A percentile compares a stretch with the other conserved stretches of the same genome.
Evolutionary conservation across 2,888 invertebrate species (phyloP).

Genomic region (Noctua pronuba): DNA sequence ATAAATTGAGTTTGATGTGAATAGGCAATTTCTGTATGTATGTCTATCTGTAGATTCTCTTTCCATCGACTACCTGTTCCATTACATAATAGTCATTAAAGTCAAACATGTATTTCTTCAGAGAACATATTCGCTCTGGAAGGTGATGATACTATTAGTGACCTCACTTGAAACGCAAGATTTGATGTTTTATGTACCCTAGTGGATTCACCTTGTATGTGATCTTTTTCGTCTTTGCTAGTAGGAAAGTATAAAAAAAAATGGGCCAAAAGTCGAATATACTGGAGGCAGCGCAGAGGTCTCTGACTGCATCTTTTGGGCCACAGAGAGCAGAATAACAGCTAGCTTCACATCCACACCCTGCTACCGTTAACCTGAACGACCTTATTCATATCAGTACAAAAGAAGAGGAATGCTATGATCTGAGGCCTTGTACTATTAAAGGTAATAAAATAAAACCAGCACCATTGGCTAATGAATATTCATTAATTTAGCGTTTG

Average conservation of each 20-base stretch:
- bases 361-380: neutral
- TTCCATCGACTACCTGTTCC: neutral
- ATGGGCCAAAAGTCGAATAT: neutral
- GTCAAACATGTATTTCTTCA: neutral
- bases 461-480: constrained; percentile 35
- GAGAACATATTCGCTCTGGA: neutral
- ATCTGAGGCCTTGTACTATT: constrained; percentile 27
- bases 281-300: neutral
- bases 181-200: neutral
- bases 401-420: neutral
- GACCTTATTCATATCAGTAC: neutral
- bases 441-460: constrained; percentile 28
- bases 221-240: too few species aligned
- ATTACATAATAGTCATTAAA: neutral
- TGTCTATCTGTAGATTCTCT: neutral
- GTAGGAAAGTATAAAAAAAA: neutral
- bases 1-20: constrained; percentile 46
- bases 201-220: neutral
- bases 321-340: neutral
- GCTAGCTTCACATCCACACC: neutral
- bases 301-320: neutral
- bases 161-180: neutral
- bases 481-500: constrained; percentile 37
- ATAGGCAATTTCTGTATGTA: constrained; percentile 12
- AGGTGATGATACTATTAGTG: neutral